Conservation (phyloP, 2,113 vertebrate genomes). For the Origma solitaria region DNA sequence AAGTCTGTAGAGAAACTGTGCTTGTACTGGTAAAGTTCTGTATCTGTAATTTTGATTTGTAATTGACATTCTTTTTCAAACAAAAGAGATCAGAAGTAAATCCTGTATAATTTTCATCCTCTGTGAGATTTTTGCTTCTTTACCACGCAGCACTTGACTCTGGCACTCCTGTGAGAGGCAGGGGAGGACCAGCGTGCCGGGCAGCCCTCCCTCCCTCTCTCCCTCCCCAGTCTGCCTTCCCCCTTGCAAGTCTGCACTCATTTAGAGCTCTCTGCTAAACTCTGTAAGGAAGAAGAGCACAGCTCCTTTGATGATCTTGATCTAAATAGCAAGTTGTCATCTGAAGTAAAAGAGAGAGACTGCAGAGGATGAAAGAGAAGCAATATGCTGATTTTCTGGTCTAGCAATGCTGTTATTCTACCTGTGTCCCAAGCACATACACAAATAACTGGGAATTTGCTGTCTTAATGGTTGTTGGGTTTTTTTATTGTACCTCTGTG, state of each 20-base stretch:
- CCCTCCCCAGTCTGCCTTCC: not conserved
- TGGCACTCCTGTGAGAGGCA: not conserved
- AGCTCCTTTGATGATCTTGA: constrained; percentile 13
- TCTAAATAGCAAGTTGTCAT: constrained; percentile 8
- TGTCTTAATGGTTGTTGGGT: not conserved
- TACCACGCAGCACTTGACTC: not conserved
- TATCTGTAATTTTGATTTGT: not conserved
- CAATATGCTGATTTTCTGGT: constrained; percentile 18
- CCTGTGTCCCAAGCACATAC: not conserved
- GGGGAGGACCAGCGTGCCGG: not conserved
- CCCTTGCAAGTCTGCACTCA: not conserved
- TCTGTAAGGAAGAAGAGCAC: not conserved
- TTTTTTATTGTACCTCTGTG: not conserved
- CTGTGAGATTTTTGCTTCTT: not conserved
- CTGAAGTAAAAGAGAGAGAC: not conserved
- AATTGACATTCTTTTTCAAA: not conserved
- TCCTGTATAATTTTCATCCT: not conserved
- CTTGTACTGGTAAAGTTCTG: not conserved
- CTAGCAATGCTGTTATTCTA: not conserved
- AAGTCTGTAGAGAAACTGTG: not conserved
- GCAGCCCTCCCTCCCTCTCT: not conserved
- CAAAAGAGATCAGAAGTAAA: not conserved
- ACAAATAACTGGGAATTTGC: constrained; percentile 33
- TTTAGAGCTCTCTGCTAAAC: not conserved
- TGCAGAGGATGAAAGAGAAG: not conserved